A percentile compares a stretch with the other conserved stretches of the same genome.
Evolutionary conservation across 2,113 vertebrate genomes (phyloP).

Genomic region (Prietella phreatophila): DNA sequence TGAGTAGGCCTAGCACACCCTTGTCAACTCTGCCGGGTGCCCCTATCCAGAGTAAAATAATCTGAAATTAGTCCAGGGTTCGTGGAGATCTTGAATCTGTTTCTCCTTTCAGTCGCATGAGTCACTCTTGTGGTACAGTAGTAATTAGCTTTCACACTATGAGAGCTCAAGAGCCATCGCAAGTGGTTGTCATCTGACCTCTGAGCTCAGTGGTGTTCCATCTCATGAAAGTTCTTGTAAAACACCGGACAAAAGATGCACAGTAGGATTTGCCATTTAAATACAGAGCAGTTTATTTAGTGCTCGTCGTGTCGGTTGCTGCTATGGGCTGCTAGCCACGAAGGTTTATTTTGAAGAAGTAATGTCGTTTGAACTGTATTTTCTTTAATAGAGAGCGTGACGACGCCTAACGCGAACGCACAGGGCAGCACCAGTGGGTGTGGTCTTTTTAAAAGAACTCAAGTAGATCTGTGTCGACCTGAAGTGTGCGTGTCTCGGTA

Average conservation of each 20-base stretch:
- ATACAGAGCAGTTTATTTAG: background rate
- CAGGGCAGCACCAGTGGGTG: background rate
- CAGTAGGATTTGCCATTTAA: background rate
- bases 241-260: background rate
- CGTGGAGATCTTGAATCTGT: background rate
- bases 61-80: too few species aligned
- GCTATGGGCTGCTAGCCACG: too few species aligned
- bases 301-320: background rate
- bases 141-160: constrained; percentile 15
- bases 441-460: background rate
- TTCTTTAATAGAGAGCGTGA: background rate
- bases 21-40: too few species aligned
- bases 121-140: background rate
- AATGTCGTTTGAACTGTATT: background rate
- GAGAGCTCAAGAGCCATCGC: background rate
- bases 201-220: background rate
- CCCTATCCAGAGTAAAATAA: too few species aligned
- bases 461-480: background rate
- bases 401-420: background rate
- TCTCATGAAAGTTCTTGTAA: background rate
- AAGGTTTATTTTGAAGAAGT: background rate
- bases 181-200: background rate
- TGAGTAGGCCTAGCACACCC: too few species aligned
- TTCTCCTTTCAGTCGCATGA: background rate
- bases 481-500: background rate